Conservation (phyloP, 2,797 vertebrate genomes). For the Typhlichthys eigenmanni region DNA sequence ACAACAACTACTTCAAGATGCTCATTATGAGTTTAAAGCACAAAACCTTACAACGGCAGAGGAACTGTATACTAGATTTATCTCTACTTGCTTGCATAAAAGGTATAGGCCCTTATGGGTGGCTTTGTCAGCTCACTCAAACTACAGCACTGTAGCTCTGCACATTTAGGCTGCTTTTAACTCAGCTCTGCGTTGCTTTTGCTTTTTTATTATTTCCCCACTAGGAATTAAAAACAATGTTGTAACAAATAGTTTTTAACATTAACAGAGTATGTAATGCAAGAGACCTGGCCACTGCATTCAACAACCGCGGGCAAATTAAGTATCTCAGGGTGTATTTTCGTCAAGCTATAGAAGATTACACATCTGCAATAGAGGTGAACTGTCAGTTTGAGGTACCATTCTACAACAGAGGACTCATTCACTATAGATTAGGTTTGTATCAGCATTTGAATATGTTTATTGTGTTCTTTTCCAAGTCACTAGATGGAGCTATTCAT, state of each 20-base stretch:
- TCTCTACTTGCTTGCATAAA: slow-evolving; percentile 61
- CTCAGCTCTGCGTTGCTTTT: not conserved
- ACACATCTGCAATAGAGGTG: slow-evolving; percentile 81
- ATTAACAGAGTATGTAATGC: slow-evolving; percentile 63
- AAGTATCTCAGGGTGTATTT: slow-evolving; percentile 93
- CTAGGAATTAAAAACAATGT: too few species aligned
- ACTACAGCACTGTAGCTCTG: not conserved
- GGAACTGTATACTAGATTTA: slow-evolving; percentile 73
- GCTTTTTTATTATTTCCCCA: too few species aligned
- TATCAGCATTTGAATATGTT: not conserved
- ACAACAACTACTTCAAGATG: slow-evolving; percentile 49
- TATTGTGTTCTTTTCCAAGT: slow-evolving; percentile 1
- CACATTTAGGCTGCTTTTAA: not conserved
- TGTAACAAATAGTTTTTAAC: slow-evolving; percentile 10
- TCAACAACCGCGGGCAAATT: slow-evolving; percentile 90
- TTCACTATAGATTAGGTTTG: slow-evolving; percentile 86
- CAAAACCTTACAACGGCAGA: slow-evolving; percentile 68
- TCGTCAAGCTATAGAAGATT: slow-evolving; percentile 88
- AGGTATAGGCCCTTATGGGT: slow-evolving; percentile 54
- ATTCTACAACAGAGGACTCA: slow-evolving; percentile 92
- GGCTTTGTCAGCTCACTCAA: not conserved
- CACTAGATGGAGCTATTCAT: slow-evolving; percentile 61
- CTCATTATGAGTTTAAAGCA: slow-evolving; percentile 66
- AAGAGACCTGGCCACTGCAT: slow-evolving; percentile 79
- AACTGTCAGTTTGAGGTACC: slow-evolving; percentile 82